These are phyloP conservation scores for Epirrhoe alternata DNA, from an alignment of 2,888 invertebrate species.

Conservation along the genomic window DNA sequence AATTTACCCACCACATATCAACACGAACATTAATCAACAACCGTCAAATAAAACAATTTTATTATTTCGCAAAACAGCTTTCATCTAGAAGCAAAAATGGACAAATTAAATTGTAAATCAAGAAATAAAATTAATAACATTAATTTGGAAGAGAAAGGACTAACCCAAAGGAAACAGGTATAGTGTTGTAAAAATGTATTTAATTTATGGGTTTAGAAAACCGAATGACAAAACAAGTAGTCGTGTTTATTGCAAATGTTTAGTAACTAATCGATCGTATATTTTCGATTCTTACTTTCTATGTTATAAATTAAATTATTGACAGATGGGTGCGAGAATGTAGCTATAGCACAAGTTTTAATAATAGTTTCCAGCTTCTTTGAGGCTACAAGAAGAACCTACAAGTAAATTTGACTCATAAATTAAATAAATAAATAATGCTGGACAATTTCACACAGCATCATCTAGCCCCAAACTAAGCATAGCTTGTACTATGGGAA, in stretches of 20 bases:
- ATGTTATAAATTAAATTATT: constrained; percentile 38
- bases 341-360: not conserved
- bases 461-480: too few relatives aligned
- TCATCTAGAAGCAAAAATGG: constrained; percentile 38
- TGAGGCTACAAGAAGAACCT: too few relatives aligned
- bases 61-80: constrained; percentile 41
- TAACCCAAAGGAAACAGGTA: constrained; percentile 43
- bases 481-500: too few relatives aligned
- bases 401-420: too few relatives aligned
- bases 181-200: constrained; percentile 52
- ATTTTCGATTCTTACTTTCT: constrained; percentile 49
- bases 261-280: constrained; percentile 34
- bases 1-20: constrained; percentile 32
- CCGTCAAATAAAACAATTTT: constrained; percentile 42
- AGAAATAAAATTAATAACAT: constrained; percentile 46
- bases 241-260: constrained; percentile 44
- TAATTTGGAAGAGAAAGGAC: constrained; percentile 57
- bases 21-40: constrained; percentile 33
- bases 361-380: too few relatives aligned
- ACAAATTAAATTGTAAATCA: constrained; percentile 51
- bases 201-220: constrained; percentile 68
- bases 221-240: constrained; percentile 57
- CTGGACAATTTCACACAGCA: too few relatives aligned
- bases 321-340: constrained; percentile 23
- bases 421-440: too few relatives aligned